These are phyloP conservation scores for Hydrophis major DNA, from an alignment of 2,797 vertebrate species.

Conservation along the genomic window DNA sequence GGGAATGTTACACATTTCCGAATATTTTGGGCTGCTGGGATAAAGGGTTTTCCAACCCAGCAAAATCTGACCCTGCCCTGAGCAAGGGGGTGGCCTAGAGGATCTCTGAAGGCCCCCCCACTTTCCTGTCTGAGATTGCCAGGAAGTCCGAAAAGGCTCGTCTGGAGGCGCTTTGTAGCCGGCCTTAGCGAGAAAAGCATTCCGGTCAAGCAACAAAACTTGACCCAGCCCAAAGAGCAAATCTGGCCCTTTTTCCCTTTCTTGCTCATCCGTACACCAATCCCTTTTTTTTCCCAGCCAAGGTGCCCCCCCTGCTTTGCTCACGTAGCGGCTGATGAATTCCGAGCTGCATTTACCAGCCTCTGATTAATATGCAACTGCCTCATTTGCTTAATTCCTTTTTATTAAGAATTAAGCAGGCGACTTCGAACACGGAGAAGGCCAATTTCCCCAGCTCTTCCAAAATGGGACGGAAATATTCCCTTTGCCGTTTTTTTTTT, in stretches of 20 bases:
- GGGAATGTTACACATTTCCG: fast-evolving
- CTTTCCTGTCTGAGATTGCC: neutral
- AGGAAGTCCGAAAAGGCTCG: neutral
- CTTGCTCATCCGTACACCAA: neutral
- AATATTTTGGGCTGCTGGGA: neutral
- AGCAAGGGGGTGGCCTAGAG: neutral
- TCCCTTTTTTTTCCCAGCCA: neutral
- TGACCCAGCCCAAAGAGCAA: neutral
- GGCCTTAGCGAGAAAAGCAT: neutral
- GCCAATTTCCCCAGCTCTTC: neutral
- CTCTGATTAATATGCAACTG: slow-evolving; percentile 6
- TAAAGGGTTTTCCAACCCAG: neutral
- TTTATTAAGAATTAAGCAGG: slow-evolving; percentile 14
- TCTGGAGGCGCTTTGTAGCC: too few relatives aligned
- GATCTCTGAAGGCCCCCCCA: too few relatives aligned
- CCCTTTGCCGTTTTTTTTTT: too few relatives aligned
- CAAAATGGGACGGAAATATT: neutral
- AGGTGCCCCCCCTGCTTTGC: neutral
- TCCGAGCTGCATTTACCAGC: neutral
- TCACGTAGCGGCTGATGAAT: slow-evolving; percentile 16
- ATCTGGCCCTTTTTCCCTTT: neutral
- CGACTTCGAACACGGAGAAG: neutral
- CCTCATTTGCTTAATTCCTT: slow-evolving; percentile 14
- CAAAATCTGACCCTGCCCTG: neutral
- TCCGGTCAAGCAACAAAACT: neutral